Conservation (phyloP, 35 echinoderm and acorn worm genomes). For the Amphiura filiformis region DNA sequence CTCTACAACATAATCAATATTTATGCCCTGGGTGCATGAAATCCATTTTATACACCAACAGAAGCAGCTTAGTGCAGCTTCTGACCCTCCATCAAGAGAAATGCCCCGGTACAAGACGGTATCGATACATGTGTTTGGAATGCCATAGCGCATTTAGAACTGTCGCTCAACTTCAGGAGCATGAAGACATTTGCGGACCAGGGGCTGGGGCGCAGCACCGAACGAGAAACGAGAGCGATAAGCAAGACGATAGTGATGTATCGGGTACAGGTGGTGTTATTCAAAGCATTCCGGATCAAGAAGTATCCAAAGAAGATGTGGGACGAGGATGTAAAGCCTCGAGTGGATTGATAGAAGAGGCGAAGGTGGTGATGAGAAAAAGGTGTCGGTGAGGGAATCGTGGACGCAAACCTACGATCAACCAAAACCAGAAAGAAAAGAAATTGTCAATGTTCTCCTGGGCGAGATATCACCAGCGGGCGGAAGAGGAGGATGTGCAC, state of each 20-base stretch:
- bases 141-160: neutral
- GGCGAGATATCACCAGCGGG: neutral
- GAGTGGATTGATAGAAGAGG: too few species aligned
- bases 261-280: too few species aligned
- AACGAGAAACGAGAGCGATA: too few species aligned
- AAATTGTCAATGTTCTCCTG: neutral
- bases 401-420: neutral
- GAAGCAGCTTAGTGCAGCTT: neutral
- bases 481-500: neutral
- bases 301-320: too few species aligned
- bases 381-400: neutral
- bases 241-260: too few species aligned
- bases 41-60: neutral
- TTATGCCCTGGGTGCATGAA: neutral
- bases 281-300: too few species aligned
- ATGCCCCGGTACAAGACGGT: neutral
- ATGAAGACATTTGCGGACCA: neutral
- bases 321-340: too few species aligned
- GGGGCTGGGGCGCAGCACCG: too few species aligned
- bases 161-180: neutral
- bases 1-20: neutral
- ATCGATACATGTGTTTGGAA: neutral
- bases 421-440: neutral
- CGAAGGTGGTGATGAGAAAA: neutral
- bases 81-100: neutral